These are phyloP conservation scores for Aplidium turbinatum DNA, from an alignment of 23 tunicate species.

Conservation along the genomic window DNA sequence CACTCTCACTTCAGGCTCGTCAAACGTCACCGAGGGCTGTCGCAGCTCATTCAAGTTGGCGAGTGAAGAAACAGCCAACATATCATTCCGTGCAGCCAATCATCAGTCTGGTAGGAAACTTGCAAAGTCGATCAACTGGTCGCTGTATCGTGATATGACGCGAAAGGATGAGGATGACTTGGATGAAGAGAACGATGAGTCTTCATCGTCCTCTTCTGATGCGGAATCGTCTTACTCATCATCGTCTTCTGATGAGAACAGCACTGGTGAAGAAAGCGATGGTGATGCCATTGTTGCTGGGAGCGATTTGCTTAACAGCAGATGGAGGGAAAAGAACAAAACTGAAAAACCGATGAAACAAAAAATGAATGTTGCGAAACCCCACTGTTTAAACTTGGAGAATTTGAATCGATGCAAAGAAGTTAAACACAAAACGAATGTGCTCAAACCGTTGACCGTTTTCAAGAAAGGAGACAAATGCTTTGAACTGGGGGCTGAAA, in stretches of 20 bases:
- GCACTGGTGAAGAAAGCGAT: conserved; percentile 13
- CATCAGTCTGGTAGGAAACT: neutral
- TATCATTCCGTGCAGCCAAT: neutral
- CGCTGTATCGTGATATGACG: conserved; percentile 68
- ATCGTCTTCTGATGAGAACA: conserved; percentile 62
- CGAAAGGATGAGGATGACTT: conserved; percentile 10
- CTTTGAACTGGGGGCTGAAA: conserved; percentile 70
- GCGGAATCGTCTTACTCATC: conserved; percentile 45
- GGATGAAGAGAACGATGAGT: conserved; percentile 57
- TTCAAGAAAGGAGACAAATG: conserved; percentile 14
- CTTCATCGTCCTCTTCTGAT: conserved; percentile 51
- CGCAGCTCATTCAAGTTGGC: conserved; percentile 34
- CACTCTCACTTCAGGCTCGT: neutral
- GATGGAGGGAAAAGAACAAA: neutral
- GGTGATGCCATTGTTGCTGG: neutral
- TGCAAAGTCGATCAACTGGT: neutral
- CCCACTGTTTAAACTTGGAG: neutral
- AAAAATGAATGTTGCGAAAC: neutral
- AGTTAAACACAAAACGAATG: neutral
- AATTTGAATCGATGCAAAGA: neutral
- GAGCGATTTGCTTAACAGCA: neutral
- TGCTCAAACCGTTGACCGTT: neutral
- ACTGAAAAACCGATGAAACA: neutral
- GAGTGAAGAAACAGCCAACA: conserved; percentile 8
- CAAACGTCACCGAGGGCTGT: neutral